Percentiles rank a stretch among this genome's conserved stretches.
phyloP scores from a whole-genome alignment of 2,888 invertebrate genomes.

The Drosophila niveifrons region DNA sequence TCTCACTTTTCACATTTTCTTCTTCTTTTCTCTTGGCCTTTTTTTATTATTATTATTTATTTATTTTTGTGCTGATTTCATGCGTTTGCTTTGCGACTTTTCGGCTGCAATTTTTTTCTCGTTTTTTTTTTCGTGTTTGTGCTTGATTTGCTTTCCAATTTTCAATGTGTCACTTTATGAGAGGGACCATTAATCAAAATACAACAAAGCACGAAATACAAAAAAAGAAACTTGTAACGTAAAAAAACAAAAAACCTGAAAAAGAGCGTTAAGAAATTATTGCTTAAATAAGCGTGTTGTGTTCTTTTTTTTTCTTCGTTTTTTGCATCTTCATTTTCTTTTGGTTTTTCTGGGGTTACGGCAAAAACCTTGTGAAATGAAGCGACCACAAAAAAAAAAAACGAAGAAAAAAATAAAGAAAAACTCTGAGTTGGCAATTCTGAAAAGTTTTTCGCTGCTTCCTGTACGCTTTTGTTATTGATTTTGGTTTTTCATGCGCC shows the following conservation, averaged over 20 bases:
- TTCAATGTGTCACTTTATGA: constrained; percentile 81
- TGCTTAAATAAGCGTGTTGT: constrained; percentile 78
- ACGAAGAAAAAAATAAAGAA: constrained; percentile 30
- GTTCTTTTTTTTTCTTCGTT: constrained; percentile 11
- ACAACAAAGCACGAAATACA: constrained; percentile 32
- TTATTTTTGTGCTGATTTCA: constrained; percentile 75
- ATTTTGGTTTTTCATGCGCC: constrained; percentile 64
- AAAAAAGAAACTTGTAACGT: constrained; percentile 8
- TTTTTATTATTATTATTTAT: constrained; percentile 53
- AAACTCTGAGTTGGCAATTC: constrained; percentile 68
- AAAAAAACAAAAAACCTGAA: constrained; percentile 36
- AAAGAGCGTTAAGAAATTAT: constrained; percentile 73
- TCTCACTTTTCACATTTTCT: background rate
- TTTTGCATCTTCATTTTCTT: background rate
- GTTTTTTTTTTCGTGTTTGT: constrained; percentile 48
- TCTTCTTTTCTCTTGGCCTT: constrained; percentile 21
- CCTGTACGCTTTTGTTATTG: constrained; percentile 7
- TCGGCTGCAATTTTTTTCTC: constrained; percentile 61
- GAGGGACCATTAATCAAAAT: constrained; percentile 77
- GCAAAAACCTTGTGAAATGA: constrained; percentile 63
- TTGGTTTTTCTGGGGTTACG: constrained; percentile 1
- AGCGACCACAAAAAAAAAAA: constrained; percentile 59
- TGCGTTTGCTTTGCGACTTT: constrained; percentile 69
- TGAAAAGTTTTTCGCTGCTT: constrained; percentile 45
- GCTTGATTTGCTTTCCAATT: constrained; percentile 80